These are phyloP conservation scores for Danio choprae DNA, from an alignment of 2,797 vertebrate genomes.

Conservation along the genomic window DNA sequence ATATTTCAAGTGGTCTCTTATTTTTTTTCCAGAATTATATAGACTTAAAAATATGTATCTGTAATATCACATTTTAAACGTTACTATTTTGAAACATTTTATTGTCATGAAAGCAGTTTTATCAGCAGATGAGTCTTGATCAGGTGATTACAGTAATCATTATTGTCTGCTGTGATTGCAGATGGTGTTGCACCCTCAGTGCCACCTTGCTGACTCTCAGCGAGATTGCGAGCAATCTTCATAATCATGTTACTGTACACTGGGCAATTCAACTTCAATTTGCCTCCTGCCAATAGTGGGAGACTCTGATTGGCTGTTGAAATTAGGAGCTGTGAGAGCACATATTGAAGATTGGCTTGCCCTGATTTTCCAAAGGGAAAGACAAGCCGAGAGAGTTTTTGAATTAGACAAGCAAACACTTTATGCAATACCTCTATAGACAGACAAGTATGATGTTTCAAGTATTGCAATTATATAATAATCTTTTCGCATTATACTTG, in stretches of 20 bases:
- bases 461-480: not conserved
- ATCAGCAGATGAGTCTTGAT: conserved; percentile 33
- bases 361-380: conserved; percentile 34
- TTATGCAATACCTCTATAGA: not conserved
- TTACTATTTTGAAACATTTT: conserved; percentile 5
- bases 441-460: not conserved
- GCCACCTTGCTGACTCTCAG: conserved; percentile 43
- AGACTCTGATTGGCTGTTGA: conserved; percentile 61
- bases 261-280: conserved; percentile 62
- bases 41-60: too few species aligned
- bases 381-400: not conserved
- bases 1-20: too few species aligned
- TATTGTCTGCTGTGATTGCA: conserved; percentile 58
- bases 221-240: conserved; percentile 64
- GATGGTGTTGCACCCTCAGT: conserved; percentile 51
- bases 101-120: conserved; percentile 27
- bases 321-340: conserved; percentile 56
- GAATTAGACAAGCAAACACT: not conserved
- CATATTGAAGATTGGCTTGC: conserved; percentile 48
- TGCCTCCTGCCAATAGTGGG: conserved; percentile 62
- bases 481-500: not conserved
- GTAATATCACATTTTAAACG: not conserved
- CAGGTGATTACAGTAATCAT: conserved; percentile 45
- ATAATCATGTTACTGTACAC: conserved; percentile 67
- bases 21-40: too few species aligned